Percentiles rank a stretch among this genome's conserved stretches.
These are phyloP conservation scores for Marmota flaviventris DNA, from an alignment of 2,113 vertebrate genomes.

Conservation along the genomic window DNA sequence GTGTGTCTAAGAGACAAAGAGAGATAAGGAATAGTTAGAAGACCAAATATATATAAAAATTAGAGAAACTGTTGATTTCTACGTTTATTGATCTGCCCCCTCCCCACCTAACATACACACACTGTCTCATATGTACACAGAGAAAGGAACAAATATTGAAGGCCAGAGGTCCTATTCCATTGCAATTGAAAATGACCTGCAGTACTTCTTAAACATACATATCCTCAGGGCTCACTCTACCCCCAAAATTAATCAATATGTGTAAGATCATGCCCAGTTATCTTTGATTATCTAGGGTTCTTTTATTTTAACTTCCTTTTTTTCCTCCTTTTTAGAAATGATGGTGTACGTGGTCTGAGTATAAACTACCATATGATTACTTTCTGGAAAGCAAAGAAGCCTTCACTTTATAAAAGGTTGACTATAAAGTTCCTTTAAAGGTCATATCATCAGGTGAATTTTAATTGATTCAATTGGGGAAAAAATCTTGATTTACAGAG, in stretches of 20 bases:
- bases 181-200: not conserved
- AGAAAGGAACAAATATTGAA: not conserved
- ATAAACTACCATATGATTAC: not conserved
- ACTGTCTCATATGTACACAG: not conserved
- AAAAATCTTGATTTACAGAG: not conserved
- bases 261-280: not conserved
- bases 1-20: too few relatives aligned
- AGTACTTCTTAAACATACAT: not conserved
- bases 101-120: not conserved
- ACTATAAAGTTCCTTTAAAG: not conserved
- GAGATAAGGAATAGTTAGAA: not conserved
- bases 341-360: not conserved
- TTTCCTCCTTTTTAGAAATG: not conserved
- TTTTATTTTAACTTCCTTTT: not conserved
- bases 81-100: not conserved
- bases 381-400: not conserved
- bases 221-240: not conserved
- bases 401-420: constrained; percentile 22
- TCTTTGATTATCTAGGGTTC: not conserved
- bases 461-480: not conserved
- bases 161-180: not conserved
- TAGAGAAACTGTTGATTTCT: not conserved
- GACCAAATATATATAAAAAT: not conserved
- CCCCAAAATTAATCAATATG: not conserved
- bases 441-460: constrained; percentile 12